phyloP scores from a whole-genome alignment of 2,797 vertebrate genomes.

The Nyctalus aviator region DNA sequence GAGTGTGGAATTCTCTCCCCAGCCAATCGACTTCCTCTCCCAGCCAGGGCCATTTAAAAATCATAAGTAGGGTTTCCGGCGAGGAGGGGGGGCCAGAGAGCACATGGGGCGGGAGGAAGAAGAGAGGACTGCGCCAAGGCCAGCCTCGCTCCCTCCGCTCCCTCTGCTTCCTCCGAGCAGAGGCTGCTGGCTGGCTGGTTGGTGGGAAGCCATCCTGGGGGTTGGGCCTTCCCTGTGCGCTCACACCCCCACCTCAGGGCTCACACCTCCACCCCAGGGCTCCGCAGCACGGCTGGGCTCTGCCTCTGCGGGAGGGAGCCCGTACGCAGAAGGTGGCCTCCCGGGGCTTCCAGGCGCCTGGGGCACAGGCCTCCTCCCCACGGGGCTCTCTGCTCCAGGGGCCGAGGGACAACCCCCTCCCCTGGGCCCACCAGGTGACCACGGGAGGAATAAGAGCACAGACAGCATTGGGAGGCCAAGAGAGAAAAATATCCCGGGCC shows the following conservation, averaged over 20 bases:
- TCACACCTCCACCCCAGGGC: neutral
- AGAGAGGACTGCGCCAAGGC: neutral
- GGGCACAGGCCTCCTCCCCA: neutral
- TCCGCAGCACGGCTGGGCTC: neutral
- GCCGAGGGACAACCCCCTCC: rapidly evolving
- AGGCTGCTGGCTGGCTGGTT: neutral
- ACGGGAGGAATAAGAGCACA: neutral
- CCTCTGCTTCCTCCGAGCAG: neutral
- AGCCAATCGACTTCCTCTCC: slow-evolving; percentile 67
- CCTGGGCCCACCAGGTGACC: neutral
- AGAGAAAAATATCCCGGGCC: neutral
- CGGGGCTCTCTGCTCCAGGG: neutral
- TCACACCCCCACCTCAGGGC: neutral
- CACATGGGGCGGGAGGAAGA: slow-evolving; percentile 40
- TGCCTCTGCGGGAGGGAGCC: neutral
- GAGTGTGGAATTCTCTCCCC: slow-evolving; percentile 54
- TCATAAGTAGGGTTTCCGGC: slow-evolving; percentile 73
- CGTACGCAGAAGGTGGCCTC: rapidly evolving
- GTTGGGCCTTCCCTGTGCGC: neutral
- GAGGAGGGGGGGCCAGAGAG: slow-evolving; percentile 31
- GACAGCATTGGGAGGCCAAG: neutral
- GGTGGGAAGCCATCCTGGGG: neutral
- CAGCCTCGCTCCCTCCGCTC: neutral
- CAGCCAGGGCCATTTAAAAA: slow-evolving; percentile 70
- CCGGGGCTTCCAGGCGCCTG: neutral